Evolutionary conservation across 2,888 invertebrate genomes (phyloP), one percentile per base, ranked within the genome.

Genomic region (Cosmopolites sordidus): DNA sequence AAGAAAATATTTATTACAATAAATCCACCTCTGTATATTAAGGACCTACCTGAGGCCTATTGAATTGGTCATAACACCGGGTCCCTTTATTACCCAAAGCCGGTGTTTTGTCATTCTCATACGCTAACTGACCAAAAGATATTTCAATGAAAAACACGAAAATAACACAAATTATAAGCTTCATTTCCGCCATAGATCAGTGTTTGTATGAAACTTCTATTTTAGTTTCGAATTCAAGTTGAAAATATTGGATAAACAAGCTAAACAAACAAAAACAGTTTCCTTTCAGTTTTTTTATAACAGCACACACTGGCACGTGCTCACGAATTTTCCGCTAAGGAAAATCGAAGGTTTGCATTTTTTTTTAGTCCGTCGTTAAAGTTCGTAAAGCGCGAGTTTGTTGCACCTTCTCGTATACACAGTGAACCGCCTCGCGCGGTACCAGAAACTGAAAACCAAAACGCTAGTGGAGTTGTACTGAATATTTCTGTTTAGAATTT

Each of bases 11-110:
- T 22, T 22, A 22, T 22, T 5, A 5, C 4, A 22, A 22, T 3
- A 8, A 22, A 22, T 33, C 33, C 12, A 33, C n/a, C 33, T 33
- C 33, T 33, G 33, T 33, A 33, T n/a, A 33, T 9, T 4, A 12
- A 22, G 8, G 3, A 22, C 22, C 22, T 71, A 80, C 80, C 77
- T 79, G 79, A 6, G 80, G 78, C 64, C 76, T 72, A 49, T 77
- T 75, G 62, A 78, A 79, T 54, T 73, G 73, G 68, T 80, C 80
- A 64, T 80, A 80, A 66, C 80, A 80, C 62, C 75, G 66, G 22
- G 72, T 73, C 50, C 72, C 71, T 60, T 69, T 70, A 42, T 33
- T 38, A 39, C 72, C 73, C 22, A 73, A 60, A 8, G 61, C 68
- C 40, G 75, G 73, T 18, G 74, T 73, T 17, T 72, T 66, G 39